Base-by-base conservation (phyloP, 2,797 vertebrate species). In the Lophius americanus region DNA sequence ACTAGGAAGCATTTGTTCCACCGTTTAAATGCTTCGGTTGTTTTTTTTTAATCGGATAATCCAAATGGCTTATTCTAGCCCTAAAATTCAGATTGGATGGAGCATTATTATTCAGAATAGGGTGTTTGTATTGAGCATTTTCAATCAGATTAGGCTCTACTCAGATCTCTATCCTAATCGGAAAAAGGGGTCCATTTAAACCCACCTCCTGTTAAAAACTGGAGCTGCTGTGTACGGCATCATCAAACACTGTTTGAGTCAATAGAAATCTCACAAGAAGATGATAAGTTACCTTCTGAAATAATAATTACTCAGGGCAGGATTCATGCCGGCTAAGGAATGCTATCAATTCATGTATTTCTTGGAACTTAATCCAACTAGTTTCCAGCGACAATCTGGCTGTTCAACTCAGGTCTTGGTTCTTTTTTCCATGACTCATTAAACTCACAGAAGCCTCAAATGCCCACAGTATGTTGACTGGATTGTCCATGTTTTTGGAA, bases 401-500 rank as follows among this genome's bases (percentile, higher is more conserved):
- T 55, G 53, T 63, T 11, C 35, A 43, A 59, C 33, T 59, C 23
- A 12, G 50, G 1, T 62, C 11, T 46, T 54, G 56, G 11, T 44
- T 13, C 43, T 47, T 23, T 23, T 23, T 38, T 51, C 49, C 39
- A 33, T 35, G 38, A 50, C 52, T 72, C 65, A 73, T 76, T 71
- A 53, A 57, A 71, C 60, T 64, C 42, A 55, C 37, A 46, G 59
- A 75, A 50, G 50, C 49, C 48, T 41, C 51, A 37, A 44, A 50
- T 4, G 57, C 46, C 50, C 49, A 51, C 61, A 23, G 23, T 23
- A 23, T 51, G 59, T 73, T 58, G 73, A 73, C 72, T 73, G 52
- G 57, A 50, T 56, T 38, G 63, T 69, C 60, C 62, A 66, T 57
- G 64, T 75, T 60, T 53, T 52, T 65, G 57, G 59, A 56, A 36